phyloP scores from a whole-genome alignment of 2,888 invertebrate species.

The Drosophila barbarae region DNA sequence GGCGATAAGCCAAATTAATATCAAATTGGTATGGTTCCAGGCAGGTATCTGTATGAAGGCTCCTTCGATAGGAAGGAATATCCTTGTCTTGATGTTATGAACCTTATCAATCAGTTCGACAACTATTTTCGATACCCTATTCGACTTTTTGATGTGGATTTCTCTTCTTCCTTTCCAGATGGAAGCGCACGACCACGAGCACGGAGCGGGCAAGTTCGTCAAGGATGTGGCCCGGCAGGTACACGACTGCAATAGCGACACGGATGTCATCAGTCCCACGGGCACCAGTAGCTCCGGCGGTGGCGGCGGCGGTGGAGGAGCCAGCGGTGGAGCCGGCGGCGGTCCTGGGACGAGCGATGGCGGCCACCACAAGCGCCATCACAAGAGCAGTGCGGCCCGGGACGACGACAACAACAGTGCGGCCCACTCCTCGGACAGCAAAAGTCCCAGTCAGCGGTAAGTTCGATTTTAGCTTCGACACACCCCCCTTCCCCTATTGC shows the following conservation, averaged over 20 bases:
- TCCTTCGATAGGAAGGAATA: background rate
- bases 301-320: slow-evolving; percentile 71
- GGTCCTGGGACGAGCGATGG: slow-evolving; percentile 38
- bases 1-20: slow-evolving; percentile 27
- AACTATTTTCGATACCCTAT: background rate
- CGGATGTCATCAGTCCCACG: slow-evolving; percentile 76
- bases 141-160: too few relatives aligned
- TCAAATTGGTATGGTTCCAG: background rate
- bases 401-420: slow-evolving; percentile 87
- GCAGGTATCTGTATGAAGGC: background rate
- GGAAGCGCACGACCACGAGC: slow-evolving; percentile 71
- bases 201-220: slow-evolving; percentile 64
- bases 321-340: slow-evolving; percentile 80
- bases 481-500: slow-evolving; percentile 3
- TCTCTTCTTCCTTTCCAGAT: slow-evolving; percentile 46
- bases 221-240: slow-evolving; percentile 66
- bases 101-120: background rate
- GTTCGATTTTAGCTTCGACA: slow-evolving; percentile 26
- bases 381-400: slow-evolving; percentile 76
- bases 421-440: slow-evolving; percentile 85
- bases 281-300: slow-evolving; percentile 76
- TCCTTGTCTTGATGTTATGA: background rate
- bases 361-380: slow-evolving; percentile 65
- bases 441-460: slow-evolving; percentile 86
- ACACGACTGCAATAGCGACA: slow-evolving; percentile 74